Evolutionary conservation across 2,888 invertebrate species (phyloP), one percentile per base, ranked within the genome.

Genomic region (Caenorhabditis uteleia): DNA sequence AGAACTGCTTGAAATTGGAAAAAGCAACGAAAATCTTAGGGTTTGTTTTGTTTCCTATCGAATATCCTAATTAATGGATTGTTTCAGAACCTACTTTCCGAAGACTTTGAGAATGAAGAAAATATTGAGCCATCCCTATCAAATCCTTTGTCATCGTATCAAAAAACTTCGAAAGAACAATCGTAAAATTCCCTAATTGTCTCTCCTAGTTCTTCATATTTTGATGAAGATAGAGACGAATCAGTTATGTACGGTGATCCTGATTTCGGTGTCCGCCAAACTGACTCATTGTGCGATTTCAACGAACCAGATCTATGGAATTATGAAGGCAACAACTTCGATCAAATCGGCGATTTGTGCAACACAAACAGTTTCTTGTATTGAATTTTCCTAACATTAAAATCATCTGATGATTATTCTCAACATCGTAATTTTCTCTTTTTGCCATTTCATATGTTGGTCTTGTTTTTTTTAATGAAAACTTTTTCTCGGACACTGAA

Each of bases 11-110:
- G 40, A 45, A 45, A 33, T 74, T 64, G 57, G 60, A 3, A 39
- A 47, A 20, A 64, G 70, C 57, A 55, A 71, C 56, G 47, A 62
- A 49, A 64, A 71, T 27, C 62, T 74, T 48, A 47, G 69, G 48
- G 64, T 67, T 20, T 43, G 36, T 38, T 2, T 31, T 23, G 10
- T 10, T 20, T 8, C 20, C 5, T 21, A 18, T 2, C 23, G 14
- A 25, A 25, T 23, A 25, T 18, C 10, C 18, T 6, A 26, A n/a
- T 27, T 10, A 42, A 26, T 42, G 5, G 3, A 5, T 4, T 27
- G 14, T 14, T 60, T 60, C 1, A 31, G 48, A 64, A 61, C 43
- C 38, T 60, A 38, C 49, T 68, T 43, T 46, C 47, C 43, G 40
- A 33, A 23, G 53, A 58, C 23, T 34, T 31, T 20, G 44, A 55